Base-by-base conservation (phyloP, 2,113 vertebrate genomes). In the Sphaerodactylus townsendi region DNA sequence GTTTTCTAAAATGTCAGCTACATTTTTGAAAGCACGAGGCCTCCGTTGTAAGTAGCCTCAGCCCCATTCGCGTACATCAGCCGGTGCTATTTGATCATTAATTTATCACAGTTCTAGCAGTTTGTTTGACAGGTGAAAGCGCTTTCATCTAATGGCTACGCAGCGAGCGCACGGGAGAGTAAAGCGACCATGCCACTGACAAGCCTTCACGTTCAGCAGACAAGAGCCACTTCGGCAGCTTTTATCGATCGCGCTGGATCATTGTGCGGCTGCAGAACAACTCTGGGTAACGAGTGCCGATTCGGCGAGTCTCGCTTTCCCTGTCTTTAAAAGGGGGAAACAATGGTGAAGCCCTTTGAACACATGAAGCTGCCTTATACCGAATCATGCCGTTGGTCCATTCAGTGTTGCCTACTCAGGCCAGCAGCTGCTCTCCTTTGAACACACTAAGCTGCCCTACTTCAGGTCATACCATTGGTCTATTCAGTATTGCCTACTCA, bases 71-170 rank as follows among this genome's bases (percentile, higher is more conserved):
- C 96, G 96, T 97, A 96, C 96, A 93, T 96, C 95, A 93, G 95
- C 95, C 95, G 94, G 93, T 95, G 94, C 94, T 94, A 97, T 98
- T 98, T 98, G 98, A 98, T 98, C 98, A 98, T 99, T 98, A 98
- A 98, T 98, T 98, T 97, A 98, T 98, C 97, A 97, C 97, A 97
- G 96, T 97, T 98, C 97, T 97, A 97, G 96, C 97, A 97, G 97
- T 98, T 98, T 98, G 97, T 98, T 97, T 98, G 98, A 98, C 97
- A 98, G 97, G 97, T 98, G 96, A 95, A 96, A 92, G 94, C 90
- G 94, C 97, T 98, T 98, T 98, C 96, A 98, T 98, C 97, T 98
- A 95, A 97, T 96, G 91, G 94, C 96, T 95, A 96, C 95, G 93
- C 94, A 95, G 96, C 95, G 93, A 94, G 96, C 94, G 94, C 91